A percentile compares a stretch with the other conserved stretches of the same genome.
Evolutionary conservation across 2,797 vertebrate species (phyloP).

Genomic region (Hydrolagus colliei): DNA sequence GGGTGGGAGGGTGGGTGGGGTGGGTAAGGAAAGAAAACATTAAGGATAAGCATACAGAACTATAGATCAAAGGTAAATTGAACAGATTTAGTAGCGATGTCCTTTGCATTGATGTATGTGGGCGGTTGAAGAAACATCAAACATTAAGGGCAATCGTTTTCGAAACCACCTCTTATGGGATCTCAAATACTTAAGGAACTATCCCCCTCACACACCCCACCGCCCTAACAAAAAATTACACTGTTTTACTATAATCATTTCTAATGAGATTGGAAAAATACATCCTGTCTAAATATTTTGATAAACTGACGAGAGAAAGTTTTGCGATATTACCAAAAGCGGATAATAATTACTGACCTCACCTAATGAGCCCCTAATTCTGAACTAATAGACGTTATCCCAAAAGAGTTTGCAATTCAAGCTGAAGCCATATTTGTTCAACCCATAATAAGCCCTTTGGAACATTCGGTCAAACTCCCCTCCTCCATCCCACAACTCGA

Average conservation of each 20-base stretch:
- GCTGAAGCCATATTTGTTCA: not conserved
- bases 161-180: not conserved
- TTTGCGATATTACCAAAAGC: not conserved
- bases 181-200: not conserved
- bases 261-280: not conserved
- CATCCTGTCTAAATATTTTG: not conserved
- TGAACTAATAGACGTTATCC: not conserved
- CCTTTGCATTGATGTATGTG: not conserved
- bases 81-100: constrained; percentile 4
- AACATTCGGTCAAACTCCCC: not conserved
- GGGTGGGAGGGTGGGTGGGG: too few species aligned
- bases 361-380: not conserved
- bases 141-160: not conserved
- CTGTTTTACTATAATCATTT: constrained; percentile 16
- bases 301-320: not conserved
- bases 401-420: not conserved
- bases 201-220: too few species aligned
- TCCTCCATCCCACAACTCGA: not conserved
- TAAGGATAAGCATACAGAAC: too few species aligned
- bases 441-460: not conserved
- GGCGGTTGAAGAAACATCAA: constrained; percentile 21
- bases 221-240: not conserved
- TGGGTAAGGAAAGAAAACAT: too few species aligned
- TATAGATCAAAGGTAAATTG: not conserved
- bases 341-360: not conserved